These are phyloP conservation scores for Hyppa rectilinea DNA, from an alignment of 2,888 invertebrate species.

Conservation along the genomic window DNA sequence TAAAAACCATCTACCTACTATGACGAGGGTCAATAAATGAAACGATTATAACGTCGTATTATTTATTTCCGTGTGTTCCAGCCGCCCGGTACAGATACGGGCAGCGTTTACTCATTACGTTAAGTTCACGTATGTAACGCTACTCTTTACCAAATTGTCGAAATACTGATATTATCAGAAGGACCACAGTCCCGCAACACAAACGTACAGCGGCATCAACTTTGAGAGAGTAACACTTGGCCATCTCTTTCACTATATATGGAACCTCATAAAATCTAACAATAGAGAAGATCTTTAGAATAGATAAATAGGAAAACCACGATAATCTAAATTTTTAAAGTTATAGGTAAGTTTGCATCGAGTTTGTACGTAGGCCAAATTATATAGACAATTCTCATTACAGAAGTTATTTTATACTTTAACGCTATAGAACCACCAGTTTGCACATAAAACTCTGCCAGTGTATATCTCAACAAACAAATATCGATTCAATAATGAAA, in stretches of 20 bases:
- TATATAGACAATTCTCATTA: slow-evolving; percentile 49
- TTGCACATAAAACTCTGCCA: slow-evolving; percentile 60
- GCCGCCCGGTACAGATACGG: slow-evolving; percentile 85
- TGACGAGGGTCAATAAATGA: slow-evolving; percentile 68
- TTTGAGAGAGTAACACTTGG: slow-evolving; percentile 79
- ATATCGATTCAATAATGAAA: slow-evolving; percentile 45
- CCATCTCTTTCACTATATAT: slow-evolving; percentile 65
- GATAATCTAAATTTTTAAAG: slow-evolving; percentile 55
- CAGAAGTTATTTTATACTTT: slow-evolving; percentile 44
- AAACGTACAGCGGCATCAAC: slow-evolving; percentile 83
- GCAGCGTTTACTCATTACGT: slow-evolving; percentile 82
- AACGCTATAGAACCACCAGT: slow-evolving; percentile 40
- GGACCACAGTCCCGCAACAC: slow-evolving; percentile 85
- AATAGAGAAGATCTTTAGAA: slow-evolving; percentile 61
- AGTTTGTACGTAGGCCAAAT: slow-evolving; percentile 69
- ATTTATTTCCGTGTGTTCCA: slow-evolving; percentile 89
- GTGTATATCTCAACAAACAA: slow-evolving; percentile 52
- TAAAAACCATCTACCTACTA: not conserved
- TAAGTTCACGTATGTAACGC: slow-evolving; percentile 88
- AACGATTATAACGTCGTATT: slow-evolving; percentile 88
- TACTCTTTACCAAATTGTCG: slow-evolving; percentile 88
- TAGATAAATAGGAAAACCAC: slow-evolving; percentile 64
- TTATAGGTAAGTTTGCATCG: slow-evolving; percentile 58
- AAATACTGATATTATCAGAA: slow-evolving; percentile 89
- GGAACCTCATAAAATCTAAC: slow-evolving; percentile 72